Evolutionary conservation across 2,888 invertebrate genomes (phyloP).

Genomic region (Scaptomyza parva): DNA sequence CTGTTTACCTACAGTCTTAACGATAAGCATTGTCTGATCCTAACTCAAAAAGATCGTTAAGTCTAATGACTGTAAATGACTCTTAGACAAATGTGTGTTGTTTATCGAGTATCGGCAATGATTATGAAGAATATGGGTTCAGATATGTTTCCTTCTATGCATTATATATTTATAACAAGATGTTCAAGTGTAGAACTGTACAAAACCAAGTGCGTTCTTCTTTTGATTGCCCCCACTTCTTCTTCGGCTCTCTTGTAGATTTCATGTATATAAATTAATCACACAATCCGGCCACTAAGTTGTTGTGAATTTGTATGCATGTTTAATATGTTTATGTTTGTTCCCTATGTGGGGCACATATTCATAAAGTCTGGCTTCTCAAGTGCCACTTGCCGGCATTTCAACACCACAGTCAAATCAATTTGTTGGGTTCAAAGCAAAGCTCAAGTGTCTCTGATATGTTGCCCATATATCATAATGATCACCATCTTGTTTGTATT

Average conservation of each 20-base stretch:
- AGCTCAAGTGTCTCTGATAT: constrained; percentile 60
- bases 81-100: too few species aligned
- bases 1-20: too few species aligned
- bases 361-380: constrained; percentile 27
- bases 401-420: constrained; percentile 70
- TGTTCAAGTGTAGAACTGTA: too few species aligned
- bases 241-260: background rate
- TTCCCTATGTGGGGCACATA: constrained; percentile 26
- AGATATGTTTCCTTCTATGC: too few species aligned
- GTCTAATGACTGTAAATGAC: too few species aligned
- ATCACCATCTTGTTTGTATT: constrained; percentile 42
- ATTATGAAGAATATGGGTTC: too few species aligned
- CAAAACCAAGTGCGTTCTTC: background rate
- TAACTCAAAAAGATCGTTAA: too few species aligned
- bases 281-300: constrained; percentile 28
- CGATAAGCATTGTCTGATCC: too few species aligned
- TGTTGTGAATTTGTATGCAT: background rate
- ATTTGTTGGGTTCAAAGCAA: constrained; percentile 71
- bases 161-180: too few species aligned
- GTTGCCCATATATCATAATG: constrained; percentile 67
- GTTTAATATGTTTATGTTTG: background rate
- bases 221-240: constrained; percentile 18
- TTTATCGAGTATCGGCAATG: too few species aligned
- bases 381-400: constrained; percentile 73
- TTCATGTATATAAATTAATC: constrained; percentile 15